These are phyloP conservation scores for Morone saxatilis DNA, from an alignment of 2,113 vertebrate species.

Conservation along the genomic window DNA sequence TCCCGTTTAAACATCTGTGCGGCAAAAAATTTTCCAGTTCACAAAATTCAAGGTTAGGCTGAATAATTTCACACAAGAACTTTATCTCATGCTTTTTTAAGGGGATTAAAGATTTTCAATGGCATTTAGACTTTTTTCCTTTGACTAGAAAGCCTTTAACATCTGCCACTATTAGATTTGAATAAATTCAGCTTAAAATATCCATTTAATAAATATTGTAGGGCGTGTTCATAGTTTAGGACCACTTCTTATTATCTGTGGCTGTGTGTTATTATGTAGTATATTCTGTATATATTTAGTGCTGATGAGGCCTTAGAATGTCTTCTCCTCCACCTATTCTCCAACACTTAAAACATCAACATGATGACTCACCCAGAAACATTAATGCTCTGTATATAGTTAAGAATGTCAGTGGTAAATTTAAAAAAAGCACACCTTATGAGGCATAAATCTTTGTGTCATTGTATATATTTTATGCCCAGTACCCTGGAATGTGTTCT, in stretches of 20 bases:
- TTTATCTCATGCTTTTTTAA: constrained; percentile 26
- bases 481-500: constrained; percentile 42
- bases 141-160: constrained; percentile 40
- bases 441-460: constrained; percentile 22
- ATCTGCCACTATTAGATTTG: constrained; percentile 41
- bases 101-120: constrained; percentile 21
- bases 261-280: constrained; percentile 61
- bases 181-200: constrained; percentile 55
- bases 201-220: constrained; percentile 70
- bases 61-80: constrained; percentile 10
- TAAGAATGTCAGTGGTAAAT: constrained; percentile 14
- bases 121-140: constrained; percentile 37
- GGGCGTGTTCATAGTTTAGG: constrained; percentile 62
- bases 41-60: constrained; percentile 17
- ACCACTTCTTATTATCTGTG: constrained; percentile 54
- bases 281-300: constrained; percentile 54
- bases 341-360: constrained; percentile 12
- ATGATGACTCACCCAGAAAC: constrained; percentile 20
- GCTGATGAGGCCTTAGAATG: constrained; percentile 47
- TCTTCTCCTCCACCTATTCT: not conserved
- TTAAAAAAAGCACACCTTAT: constrained; percentile 18
- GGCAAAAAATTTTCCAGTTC: not conserved
- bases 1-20: not conserved
- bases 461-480: constrained; percentile 44
- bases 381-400: constrained; percentile 8